These are phyloP conservation scores for Carlito syrichta DNA, from an alignment of 2,113 vertebrate species.

Conservation along the genomic window DNA sequence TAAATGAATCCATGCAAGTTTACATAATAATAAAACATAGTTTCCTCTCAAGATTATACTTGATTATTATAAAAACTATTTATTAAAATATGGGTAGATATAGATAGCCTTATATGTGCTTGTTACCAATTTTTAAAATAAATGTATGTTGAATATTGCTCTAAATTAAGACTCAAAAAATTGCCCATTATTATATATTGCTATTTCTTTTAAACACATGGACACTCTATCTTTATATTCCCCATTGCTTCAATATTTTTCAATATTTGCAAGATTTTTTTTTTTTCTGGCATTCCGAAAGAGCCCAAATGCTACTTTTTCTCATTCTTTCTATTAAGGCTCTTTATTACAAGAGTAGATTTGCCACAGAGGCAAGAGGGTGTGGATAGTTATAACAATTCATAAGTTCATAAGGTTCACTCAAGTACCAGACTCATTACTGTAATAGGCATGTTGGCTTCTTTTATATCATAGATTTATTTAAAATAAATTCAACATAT, in stretches of 20 bases:
- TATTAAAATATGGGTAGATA: neutral
- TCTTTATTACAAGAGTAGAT: neutral
- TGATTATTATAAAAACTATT: neutral
- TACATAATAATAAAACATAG: constrained; percentile 9
- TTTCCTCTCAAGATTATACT: neutral
- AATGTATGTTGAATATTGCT: neutral
- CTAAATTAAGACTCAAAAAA: neutral
- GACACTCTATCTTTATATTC: neutral
- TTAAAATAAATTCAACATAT: neutral
- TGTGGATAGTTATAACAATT: neutral
- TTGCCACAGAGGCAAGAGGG: neutral
- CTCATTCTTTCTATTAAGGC: neutral
- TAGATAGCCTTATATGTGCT: neutral
- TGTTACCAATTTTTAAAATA: neutral
- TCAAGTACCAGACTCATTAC: neutral
- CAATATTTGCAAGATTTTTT: neutral
- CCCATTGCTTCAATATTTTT: neutral
- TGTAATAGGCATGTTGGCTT: neutral
- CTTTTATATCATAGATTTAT: neutral
- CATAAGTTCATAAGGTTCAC: neutral
- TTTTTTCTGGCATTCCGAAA: neutral
- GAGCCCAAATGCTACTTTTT: neutral
- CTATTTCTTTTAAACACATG: neutral
- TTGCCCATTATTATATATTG: neutral
- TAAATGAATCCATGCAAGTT: constrained; percentile 33